Percentiles rank a stretch among this genome's conserved stretches.
Conservation (phyloP, 2,113 vertebrate genomes). For the human region GRCh38 chr4:48860001-48860500, state of each 20-base stretch:
- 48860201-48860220: background rate
- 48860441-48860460: constrained; percentile 79
- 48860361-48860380: background rate
- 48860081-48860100: background rate
- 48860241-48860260: background rate
- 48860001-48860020: background rate
- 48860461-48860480: constrained; percentile 28
- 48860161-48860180: background rate
- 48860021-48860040: background rate
- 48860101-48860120: background rate
- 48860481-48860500: background rate
- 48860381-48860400: background rate
- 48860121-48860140: background rate
- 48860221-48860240: background rate
- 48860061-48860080: background rate
- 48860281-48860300: background rate
- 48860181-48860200: background rate
- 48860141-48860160: too few species aligned
- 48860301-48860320: background rate
- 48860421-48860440: constrained; percentile 53
- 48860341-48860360: background rate
- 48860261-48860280: constrained; percentile 36
- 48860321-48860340: background rate
- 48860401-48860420: background rate
- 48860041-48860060: background rate